Evolutionary conservation across 2,797 vertebrate genomes (phyloP), one percentile per base, ranked within the genome.

Genomic region (Poliocrania exsul): DNA sequence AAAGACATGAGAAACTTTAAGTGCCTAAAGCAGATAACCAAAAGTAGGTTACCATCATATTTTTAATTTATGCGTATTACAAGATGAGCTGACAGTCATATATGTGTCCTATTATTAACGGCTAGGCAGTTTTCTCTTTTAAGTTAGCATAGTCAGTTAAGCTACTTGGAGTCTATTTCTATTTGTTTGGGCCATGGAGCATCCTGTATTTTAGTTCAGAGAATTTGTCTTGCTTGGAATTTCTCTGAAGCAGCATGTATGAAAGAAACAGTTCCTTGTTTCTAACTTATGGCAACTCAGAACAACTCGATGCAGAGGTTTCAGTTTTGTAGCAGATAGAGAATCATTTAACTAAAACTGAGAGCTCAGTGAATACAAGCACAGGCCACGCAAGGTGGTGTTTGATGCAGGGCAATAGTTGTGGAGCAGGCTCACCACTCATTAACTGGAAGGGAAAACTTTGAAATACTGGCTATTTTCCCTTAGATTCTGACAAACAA

Each of bases 21-120:
- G 90, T 12, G 79, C 83, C 86, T 92, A 77, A 79, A 95, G 96
- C 58, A 90, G 73, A 74, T 84, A 90, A 93, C 66, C 23, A 73
- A 79, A 97, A 97, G 93, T 96, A 95, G 93, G 95, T 93, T 95
- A 96, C 73, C 31, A 2, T 28, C 23, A 0, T 86, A 86, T 90
- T 90, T 95, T 95, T 94, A 95, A 97, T 94, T 93, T 92, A 94
- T 95, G 93, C 6, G 0, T 62, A 51, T 62, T 81, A 72, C 16
- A 1, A 56, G 87, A 72, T 1, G 1, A 86, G 70, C 69, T 86
- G 83, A 56, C 88, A 81, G 74, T 62, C 81, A 29, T 23, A 19
- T 42, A 3, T 49, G 56, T 70, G 40, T 86, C 51, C 54, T 62
- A 57, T 70, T 86, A 95, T 49, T 31, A 88, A 86, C 9, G 1